Percentiles rank a stretch among this genome's conserved stretches.
phyloP scores from a whole-genome alignment of 2,797 vertebrate genomes.

The Parauchenoglanis ngamensis region DNA sequence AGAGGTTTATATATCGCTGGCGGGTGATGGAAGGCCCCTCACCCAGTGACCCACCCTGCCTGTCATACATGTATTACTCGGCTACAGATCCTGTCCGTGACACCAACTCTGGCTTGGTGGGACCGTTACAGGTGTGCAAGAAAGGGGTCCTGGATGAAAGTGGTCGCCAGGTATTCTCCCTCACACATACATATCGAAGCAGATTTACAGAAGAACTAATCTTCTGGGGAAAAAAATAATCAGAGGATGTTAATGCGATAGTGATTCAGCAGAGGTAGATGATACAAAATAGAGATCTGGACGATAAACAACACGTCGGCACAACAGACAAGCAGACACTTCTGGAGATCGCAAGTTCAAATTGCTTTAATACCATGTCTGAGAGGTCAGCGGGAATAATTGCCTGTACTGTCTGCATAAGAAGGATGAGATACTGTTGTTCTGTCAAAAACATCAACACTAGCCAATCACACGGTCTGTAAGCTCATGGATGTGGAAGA shows the following conservation, averaged over 20 bases:
- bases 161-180: slow-evolving; percentile 1
- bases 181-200: slow-evolving; percentile 60
- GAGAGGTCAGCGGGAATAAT: too few relatives aligned
- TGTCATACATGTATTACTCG: slow-evolving; percentile 84
- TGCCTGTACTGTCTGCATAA: too few relatives aligned
- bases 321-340: too few relatives aligned
- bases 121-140: slow-evolving; percentile 81
- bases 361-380: too few relatives aligned
- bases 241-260: background rate
- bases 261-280: background rate
- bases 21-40: slow-evolving; percentile 76
- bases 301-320: too few relatives aligned
- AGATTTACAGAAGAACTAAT: background rate
- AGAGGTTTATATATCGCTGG: slow-evolving; percentile 79
- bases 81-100: slow-evolving; percentile 75
- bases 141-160: slow-evolving; percentile 67
- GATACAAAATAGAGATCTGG: background rate
- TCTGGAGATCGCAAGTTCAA: too few relatives aligned
- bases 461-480: too few relatives aligned
- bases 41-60: slow-evolving; percentile 72
- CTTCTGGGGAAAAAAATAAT: background rate
- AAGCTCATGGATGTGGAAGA: too few relatives aligned
- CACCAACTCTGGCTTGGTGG: slow-evolving; percentile 80
- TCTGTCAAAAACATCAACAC: background rate
- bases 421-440: background rate